Conservation (phyloP, 2,797 vertebrate species). For the Ciconia nigra region DNA sequence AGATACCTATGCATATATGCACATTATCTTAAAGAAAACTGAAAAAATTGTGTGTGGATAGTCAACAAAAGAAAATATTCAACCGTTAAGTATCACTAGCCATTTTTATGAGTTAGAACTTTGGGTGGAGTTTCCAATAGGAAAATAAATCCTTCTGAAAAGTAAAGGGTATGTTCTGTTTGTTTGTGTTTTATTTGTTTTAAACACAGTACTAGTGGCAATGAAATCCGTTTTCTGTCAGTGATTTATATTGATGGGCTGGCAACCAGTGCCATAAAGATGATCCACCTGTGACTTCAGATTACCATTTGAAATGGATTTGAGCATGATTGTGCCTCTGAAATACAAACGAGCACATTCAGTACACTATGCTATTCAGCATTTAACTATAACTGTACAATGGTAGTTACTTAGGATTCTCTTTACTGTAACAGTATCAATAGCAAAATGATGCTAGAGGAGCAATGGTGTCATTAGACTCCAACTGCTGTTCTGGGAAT, state of each 20-base stretch:
- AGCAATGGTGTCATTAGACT: not conserved
- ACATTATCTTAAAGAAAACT: not conserved
- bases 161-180: not conserved
- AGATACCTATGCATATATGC: not conserved
- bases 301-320: not conserved
- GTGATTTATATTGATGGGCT: not conserved
- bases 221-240: not conserved
- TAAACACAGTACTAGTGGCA: not conserved
- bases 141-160: not conserved
- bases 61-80: not conserved
- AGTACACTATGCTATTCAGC: not conserved
- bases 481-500: not conserved
- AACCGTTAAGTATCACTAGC: not conserved
- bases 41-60: not conserved
- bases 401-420: not conserved
- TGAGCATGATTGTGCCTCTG: not conserved
- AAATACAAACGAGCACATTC: not conserved
- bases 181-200: not conserved
- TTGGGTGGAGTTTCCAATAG: not conserved
- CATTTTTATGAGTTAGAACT: not conserved
- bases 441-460: not conserved
- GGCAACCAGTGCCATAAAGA: not conserved
- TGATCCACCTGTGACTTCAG: not conserved
- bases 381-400: not conserved
- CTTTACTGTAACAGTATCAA: not conserved